Conservation (phyloP, 1,140 invertebrate species). For the Palaemon carinicauda region DNA sequence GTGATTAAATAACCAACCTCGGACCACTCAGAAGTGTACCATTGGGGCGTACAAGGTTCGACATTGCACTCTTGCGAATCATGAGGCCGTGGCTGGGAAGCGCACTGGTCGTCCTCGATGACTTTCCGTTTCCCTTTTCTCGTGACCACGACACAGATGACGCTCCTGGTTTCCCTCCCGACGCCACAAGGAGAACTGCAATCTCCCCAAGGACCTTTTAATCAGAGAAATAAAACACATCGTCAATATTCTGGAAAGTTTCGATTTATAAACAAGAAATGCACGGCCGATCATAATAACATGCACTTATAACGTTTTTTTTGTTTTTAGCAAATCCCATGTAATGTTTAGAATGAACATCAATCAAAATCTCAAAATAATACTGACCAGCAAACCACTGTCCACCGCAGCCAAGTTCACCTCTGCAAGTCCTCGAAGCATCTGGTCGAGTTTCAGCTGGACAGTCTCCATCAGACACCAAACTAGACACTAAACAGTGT, state of each 20-base stretch:
- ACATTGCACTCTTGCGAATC: slow-evolving; percentile 21
- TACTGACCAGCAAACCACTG: slow-evolving; percentile 72
- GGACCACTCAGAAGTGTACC: slow-evolving; percentile 68
- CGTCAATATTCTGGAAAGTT: no score
- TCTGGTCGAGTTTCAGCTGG: slow-evolving; percentile 69
- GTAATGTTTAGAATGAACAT: no score
- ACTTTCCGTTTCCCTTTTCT: slow-evolving; percentile 1
- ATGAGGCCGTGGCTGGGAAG: not conserved
- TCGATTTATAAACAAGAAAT: no score
- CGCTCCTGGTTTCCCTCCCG: slow-evolving; percentile 72
- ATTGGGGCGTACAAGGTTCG: slow-evolving; percentile 62
- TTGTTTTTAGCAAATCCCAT: no score
- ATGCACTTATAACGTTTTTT: no score
- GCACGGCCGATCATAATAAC: no score
- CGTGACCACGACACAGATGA: slow-evolving; percentile 60
- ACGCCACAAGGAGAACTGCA: slow-evolving; percentile 70
- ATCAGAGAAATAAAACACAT: no score
- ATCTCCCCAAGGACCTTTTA: slow-evolving; percentile 55
- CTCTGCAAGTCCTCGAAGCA: slow-evolving; percentile 70
- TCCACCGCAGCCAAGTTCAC: slow-evolving; percentile 71
- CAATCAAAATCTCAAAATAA: not conserved
- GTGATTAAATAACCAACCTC: no score
- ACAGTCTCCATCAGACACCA: slow-evolving; percentile 66
- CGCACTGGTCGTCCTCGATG: not conserved
- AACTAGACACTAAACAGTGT: slow-evolving; percentile 64